phyloP scores from a whole-genome alignment of 2,888 invertebrate genomes.

The Diploptera punctata region DNA sequence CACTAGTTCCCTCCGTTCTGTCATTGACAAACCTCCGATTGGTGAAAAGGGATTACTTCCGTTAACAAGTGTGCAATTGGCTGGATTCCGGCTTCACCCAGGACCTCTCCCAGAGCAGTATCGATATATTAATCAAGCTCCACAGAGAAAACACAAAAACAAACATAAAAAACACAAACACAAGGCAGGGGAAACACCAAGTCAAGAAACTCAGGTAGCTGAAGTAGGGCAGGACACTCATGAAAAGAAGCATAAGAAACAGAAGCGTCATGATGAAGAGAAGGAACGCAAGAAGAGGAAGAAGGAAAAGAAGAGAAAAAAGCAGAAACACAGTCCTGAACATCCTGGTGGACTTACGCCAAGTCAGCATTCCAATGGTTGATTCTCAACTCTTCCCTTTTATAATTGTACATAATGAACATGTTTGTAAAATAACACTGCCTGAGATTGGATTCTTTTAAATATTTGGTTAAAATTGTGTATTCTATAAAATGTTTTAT shows the following conservation, averaged over 20 bases:
- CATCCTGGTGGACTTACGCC: slow-evolving; percentile 73
- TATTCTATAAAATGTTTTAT: slow-evolving; percentile 2
- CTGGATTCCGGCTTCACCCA: slow-evolving; percentile 94
- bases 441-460: neutral
- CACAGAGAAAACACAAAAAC: slow-evolving; percentile 92
- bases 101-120: slow-evolving; percentile 97
- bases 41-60: slow-evolving; percentile 89
- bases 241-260: slow-evolving; percentile 95
- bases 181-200: slow-evolving; percentile 82
- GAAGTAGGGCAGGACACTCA: slow-evolving; percentile 74
- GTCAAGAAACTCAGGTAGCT: slow-evolving; percentile 72
- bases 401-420: slow-evolving; percentile 17
- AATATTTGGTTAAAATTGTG: neutral
- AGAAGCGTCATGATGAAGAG: slow-evolving; percentile 91
- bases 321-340: slow-evolving; percentile 92
- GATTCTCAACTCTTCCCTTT: slow-evolving; percentile 10
- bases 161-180: slow-evolving; percentile 96
- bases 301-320: slow-evolving; percentile 95
- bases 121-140: slow-evolving; percentile 88
- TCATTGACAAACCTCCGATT: slow-evolving; percentile 95
- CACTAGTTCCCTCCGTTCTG: slow-evolving; percentile 88
- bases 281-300: slow-evolving; percentile 93
- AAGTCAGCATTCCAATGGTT: slow-evolving; percentile 61
- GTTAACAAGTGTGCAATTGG: slow-evolving; percentile 84
- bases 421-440: slow-evolving; percentile 6